Percentiles rank a stretch among this genome's conserved stretches.
phyloP scores from a whole-genome alignment of 92 coral and sea anemone genomes.

The Porites evermanni region DNA sequence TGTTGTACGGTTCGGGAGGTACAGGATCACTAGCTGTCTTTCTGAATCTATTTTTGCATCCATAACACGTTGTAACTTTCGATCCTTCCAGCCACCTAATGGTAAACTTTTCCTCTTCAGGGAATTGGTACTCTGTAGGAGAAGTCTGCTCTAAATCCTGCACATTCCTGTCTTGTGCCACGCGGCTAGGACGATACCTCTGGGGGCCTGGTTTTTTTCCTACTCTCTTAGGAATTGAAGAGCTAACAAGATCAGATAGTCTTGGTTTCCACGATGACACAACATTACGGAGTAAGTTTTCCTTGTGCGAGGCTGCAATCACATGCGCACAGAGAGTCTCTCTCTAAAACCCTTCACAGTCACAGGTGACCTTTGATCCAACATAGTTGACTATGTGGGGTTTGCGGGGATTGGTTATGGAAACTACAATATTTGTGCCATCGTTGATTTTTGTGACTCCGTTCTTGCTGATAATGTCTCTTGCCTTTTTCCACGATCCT shows the following conservation, averaged over 20 bases:
- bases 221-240: conserved; percentile 31
- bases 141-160: conserved; percentile 7
- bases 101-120: conserved; percentile 1
- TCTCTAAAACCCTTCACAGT: conserved; percentile 39
- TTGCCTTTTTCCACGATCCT: conserved; percentile 46
- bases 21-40: conserved; percentile 3
- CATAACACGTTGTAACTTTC: conserved; percentile 49
- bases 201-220: conserved; percentile 50
- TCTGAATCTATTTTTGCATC: conserved; percentile 33
- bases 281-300: conserved; percentile 8
- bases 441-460: conserved; percentile 47
- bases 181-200: conserved; percentile 17
- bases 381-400: conserved; percentile 52
- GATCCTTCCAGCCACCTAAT: conserved; percentile 37
- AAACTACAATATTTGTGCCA: conserved; percentile 23
- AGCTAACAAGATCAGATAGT: conserved; percentile 24
- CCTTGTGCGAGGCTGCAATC: conserved; percentile 19
- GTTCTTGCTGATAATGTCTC: conserved; percentile 31
- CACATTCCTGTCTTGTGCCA: conserved; percentile 34
- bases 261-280: conserved; percentile 48
- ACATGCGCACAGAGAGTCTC: conserved; percentile 54
- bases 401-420: conserved; percentile 44
- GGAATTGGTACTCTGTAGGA: conserved; percentile 3
- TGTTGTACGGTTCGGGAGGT: conserved; percentile 43
- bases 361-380: conserved; percentile 18